Base-by-base conservation (phyloP, 2,797 vertebrate species). In the Eutrigla gurnardus region DNA sequence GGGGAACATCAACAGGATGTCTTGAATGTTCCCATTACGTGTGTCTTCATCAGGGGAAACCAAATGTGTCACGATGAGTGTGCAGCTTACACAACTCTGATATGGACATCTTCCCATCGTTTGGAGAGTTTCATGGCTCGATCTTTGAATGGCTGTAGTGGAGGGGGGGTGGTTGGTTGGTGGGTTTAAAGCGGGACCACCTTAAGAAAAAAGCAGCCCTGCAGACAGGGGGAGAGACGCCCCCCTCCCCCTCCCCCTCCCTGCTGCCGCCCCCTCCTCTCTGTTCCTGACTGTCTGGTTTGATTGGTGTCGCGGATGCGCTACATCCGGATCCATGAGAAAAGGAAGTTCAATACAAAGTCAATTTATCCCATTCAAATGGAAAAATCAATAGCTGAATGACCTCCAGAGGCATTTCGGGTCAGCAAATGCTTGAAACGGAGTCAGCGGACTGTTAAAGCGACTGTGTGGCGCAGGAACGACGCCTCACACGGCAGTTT, bases 261-360 rank as follows among this genome's bases (percentile, higher is more conserved):
- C 53, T n/a, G 25, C 25, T 25, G 25, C 69, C 58, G n/a, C 37
- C 13, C 58, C 69, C 67, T 3, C 68, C 70, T 7, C 85, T 71
- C 88, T 83, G 89, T 90, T 81, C 84, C 85, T 89, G 89, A 89
- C 91, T 92, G 91, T 94, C 92, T 94, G 94, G 85, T 93, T 92
- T 93, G 90, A 94, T 94, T 92, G 91, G 93, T 92, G 94, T 93
- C 73, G 90, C 90, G 93, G 93, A 95, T 94, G 93, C 92, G 65
- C 75, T 75, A 89, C 86, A 94, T 93, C 93, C 88, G 93, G 95
- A 93, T 95, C 89, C 93, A 94, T 94, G 89, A 90, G 88, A 93
- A 93, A 93, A 86, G 89, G 85, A 94, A 93, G 93, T 94, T 94
- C 93, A 92, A 86, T 92, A 88, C 94, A 91, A 93, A 93, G 94